phyloP scores from a whole-genome alignment of 2,888 invertebrate genomes.

The Eilema griseolum region DNA sequence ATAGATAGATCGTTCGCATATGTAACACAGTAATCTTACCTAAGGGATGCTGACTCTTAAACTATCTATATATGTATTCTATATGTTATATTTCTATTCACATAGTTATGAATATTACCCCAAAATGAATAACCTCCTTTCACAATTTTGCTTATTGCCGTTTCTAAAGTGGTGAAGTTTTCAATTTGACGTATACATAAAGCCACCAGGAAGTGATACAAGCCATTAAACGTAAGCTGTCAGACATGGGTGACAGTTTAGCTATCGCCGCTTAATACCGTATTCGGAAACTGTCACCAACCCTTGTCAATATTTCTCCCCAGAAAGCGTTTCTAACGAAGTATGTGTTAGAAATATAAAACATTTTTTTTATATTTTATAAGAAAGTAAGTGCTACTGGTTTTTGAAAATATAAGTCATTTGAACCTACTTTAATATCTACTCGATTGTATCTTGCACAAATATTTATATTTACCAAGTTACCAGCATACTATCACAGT shows the following conservation, averaged over 20 bases:
- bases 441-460: too few species aligned
- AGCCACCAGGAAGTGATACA: conserved; percentile 28
- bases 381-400: neutral
- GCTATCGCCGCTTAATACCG: conserved; percentile 41
- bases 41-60: too few species aligned
- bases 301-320: conserved; percentile 52
- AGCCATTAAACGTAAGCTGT: conserved; percentile 36
- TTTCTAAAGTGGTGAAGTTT: neutral
- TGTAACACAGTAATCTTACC: too few species aligned
- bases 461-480: too few species aligned
- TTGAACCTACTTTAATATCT: neutral
- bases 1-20: too few species aligned
- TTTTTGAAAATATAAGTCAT: neutral
- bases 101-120: too few species aligned
- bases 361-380: conserved; percentile 11
- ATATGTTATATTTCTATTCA: too few species aligned
- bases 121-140: neutral
- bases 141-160: neutral
- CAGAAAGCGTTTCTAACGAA: conserved; percentile 22
- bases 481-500: too few species aligned
- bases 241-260: conserved; percentile 31
- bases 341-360: conserved; percentile 13
- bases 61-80: too few species aligned
- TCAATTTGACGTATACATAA: conserved; percentile 16
- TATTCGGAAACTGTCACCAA: conserved; percentile 45